phyloP scores from a whole-genome alignment of 2,113 vertebrate genomes.

The Xiphias gladius region DNA sequence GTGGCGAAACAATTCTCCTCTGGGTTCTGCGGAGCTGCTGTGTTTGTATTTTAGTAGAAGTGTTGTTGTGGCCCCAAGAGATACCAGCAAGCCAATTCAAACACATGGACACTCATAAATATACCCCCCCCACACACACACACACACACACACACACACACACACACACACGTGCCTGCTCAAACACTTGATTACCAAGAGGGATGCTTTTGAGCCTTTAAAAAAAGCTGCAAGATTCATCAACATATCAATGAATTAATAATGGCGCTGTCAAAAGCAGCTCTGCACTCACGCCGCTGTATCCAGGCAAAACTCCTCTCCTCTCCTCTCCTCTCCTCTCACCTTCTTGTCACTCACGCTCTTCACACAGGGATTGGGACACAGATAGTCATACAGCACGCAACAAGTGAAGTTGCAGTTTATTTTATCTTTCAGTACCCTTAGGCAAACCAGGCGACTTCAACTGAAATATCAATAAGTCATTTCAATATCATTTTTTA shows the following conservation, averaged over 20 bases:
- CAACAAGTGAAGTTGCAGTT: background rate
- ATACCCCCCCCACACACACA: background rate
- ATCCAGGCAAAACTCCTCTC: slow-evolving; percentile 38
- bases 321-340: background rate
- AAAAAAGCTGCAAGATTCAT: slow-evolving; percentile 52
- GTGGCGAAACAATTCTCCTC: slow-evolving; percentile 38
- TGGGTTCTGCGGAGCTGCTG: slow-evolving; percentile 47
- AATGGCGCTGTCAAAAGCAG: slow-evolving; percentile 57
- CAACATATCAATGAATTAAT: slow-evolving; percentile 74
- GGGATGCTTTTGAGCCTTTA: slow-evolving; percentile 27
- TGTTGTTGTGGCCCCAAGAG: slow-evolving; percentile 65
- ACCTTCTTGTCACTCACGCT: slow-evolving; percentile 28
- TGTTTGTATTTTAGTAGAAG: slow-evolving; percentile 60
- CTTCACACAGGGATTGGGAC: slow-evolving; percentile 3
- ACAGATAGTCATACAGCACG: slow-evolving; percentile 7
- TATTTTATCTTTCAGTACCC: slow-evolving; percentile 3
- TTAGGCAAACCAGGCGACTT: slow-evolving; percentile 3
- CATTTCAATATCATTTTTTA: slow-evolving; percentile 5
- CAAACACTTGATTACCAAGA: slow-evolving; percentile 8
- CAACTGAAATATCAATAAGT: slow-evolving; percentile 33
- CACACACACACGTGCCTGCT: background rate
- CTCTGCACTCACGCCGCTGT: slow-evolving; percentile 35
- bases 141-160: background rate
- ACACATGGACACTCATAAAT: slow-evolving; percentile 16
- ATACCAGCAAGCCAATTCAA: slow-evolving; percentile 27